These are phyloP conservation scores for Spodoptera litura DNA, from an alignment of 1,140 invertebrate species.

Conservation along the genomic window DNA sequence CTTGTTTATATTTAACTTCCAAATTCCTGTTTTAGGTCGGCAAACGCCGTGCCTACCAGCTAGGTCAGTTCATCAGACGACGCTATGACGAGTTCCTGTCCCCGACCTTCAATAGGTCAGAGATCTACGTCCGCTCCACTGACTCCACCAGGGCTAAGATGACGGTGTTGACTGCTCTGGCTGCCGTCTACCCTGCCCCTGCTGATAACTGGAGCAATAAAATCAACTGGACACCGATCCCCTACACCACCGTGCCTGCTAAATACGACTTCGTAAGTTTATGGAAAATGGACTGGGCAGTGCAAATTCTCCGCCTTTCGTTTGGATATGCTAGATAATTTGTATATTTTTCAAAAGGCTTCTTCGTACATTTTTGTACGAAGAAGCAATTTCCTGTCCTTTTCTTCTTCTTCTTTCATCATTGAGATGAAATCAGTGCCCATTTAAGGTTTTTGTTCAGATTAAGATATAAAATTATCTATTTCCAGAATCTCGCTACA, in stretches of 20 bases:
- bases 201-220: conserved; percentile 41
- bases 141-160: conserved; percentile 57
- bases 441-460: too few species aligned
- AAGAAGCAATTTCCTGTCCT: too few species aligned
- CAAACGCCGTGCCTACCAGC: conserved; percentile 45
- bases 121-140: conserved; percentile 59
- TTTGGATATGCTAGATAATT: too few species aligned
- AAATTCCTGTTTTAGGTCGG: conserved; percentile 48
- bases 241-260: conserved; percentile 56
- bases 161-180: conserved; percentile 53
- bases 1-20: neutral
- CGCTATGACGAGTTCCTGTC: conserved; percentile 52
- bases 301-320: too few species aligned
- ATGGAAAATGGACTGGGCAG: too few species aligned
- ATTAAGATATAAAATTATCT: too few species aligned
- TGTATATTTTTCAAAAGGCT: too few species aligned
- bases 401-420: too few species aligned
- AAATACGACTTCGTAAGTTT: conserved; percentile 60
- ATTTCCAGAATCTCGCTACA: conserved; percentile 49
- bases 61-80: conserved; percentile 50
- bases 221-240: conserved; percentile 54
- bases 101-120: conserved; percentile 51
- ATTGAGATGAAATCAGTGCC: too few species aligned
- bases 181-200: conserved; percentile 50
- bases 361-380: too few species aligned